Percentiles rank a stretch among this genome's conserved stretches.
Conservation (phyloP, 1,140 invertebrate genomes). For the Pantala flavescens region DNA sequence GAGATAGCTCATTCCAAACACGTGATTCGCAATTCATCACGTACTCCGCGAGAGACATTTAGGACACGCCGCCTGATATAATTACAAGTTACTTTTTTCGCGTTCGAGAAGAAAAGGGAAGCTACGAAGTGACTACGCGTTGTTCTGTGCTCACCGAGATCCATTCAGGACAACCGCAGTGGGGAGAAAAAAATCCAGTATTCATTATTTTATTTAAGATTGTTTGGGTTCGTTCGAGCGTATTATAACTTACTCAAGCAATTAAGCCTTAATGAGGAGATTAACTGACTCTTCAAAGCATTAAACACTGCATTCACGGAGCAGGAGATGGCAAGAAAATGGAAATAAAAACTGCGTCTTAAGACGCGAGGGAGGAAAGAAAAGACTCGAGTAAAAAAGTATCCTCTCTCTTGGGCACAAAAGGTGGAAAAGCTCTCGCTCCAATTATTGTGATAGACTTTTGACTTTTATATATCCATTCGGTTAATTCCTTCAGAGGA, state of each 20-base stretch:
- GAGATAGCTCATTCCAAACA: too few species aligned
- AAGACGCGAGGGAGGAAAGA: background rate
- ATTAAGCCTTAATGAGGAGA: constrained; percentile 4
- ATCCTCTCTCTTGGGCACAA: background rate
- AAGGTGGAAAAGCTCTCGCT: constrained; percentile 3
- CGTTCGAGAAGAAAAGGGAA: too few species aligned
- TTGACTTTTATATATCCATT: background rate
- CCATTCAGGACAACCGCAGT: too few species aligned
- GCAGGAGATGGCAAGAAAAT: background rate
- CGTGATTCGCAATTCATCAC: too few species aligned
- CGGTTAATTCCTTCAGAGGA: background rate
- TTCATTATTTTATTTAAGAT: background rate
- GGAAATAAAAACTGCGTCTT: background rate
- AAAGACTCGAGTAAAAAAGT: background rate
- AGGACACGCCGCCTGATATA: too few species aligned
- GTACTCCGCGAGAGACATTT: too few species aligned
- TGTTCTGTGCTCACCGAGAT: too few species aligned
- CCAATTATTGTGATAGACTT: constrained; percentile 7
- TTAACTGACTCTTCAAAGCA: background rate
- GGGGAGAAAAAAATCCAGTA: too few species aligned
- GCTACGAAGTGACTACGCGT: too few species aligned
- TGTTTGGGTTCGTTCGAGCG: background rate
- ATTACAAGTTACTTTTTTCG: too few species aligned
- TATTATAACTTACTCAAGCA: constrained; percentile 8
- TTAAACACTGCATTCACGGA: background rate